Evolutionary conservation across 2,797 vertebrate species (phyloP), one percentile per base, ranked within the genome.

Genomic region (Siniperca scherzeri): DNA sequence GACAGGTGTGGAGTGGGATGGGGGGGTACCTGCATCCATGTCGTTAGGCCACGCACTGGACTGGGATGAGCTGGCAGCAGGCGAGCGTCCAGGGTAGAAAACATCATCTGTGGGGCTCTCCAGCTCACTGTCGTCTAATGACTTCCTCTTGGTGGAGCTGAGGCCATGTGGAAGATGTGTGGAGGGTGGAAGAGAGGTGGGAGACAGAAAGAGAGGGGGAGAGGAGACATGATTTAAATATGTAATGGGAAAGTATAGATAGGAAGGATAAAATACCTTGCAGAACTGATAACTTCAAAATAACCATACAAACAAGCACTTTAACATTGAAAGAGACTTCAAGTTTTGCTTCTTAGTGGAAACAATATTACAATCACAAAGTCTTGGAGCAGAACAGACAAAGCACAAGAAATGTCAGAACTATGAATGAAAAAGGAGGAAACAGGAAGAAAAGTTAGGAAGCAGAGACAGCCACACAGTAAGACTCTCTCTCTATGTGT

Each of bases 61-160:
- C 93, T 99, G 98, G 94, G 97, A 98, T 91, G 97, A 98, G 94
- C 97, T 97, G 79, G 97, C 97, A 13, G 98, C 98, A 3, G 98
- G 98, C 36, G 98, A 99, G 78, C 98, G 97, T 73, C 97, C 97
- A 36, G 97, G 96, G 85, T 98, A 98, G 94, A 98, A 98, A 76
- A 97, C 97, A n/a, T 98, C 97, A 36, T 99, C 97, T 10, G 97
- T 97, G 1, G 98, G 98, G 83, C 97, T 98, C 94, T 99, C 98
- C 96, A 99, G 96, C 93, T 99, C 98, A 33, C 97, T 98, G 96
- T 99, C 98, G 56, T 99, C 97, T 91, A 98, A 96, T 60, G 98
- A 98, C 94, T 99, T 98, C 89, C 97, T 97, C 94, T 98, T 98
- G 87, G 95, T 98, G 89, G 97, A 97, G 95, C 97, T 97, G 91